Conservation (phyloP, 1,140 invertebrate genomes). For the Lucilia sericata region DNA sequence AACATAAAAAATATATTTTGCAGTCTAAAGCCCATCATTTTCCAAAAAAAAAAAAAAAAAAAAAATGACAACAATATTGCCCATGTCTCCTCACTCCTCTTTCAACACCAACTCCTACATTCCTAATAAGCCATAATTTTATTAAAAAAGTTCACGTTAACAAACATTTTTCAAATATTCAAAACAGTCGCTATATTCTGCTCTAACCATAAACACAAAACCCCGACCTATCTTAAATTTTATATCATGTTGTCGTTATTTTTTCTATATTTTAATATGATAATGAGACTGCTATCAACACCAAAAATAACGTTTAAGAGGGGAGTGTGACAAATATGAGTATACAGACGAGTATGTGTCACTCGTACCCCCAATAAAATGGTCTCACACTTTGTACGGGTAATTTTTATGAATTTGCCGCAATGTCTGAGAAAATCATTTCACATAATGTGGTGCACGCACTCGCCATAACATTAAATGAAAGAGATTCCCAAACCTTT, state of each 20-base stretch:
- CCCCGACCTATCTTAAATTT: slow-evolving; percentile 23
- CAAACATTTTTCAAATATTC: slow-evolving; percentile 43
- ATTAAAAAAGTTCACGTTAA: slow-evolving; percentile 41
- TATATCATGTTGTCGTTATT: not conserved
- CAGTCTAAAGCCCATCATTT: not conserved
- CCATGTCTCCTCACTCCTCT: not conserved
- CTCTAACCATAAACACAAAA: not conserved
- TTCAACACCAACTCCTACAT: not conserved
- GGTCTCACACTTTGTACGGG: not conserved
- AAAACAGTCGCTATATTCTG: not conserved
- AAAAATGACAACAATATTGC: slow-evolving; percentile 10
- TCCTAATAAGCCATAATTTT: slow-evolving; percentile 35
- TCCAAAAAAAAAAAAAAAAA: not conserved
- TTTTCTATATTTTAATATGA: slow-evolving; percentile 11
- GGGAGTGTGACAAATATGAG: too few species aligned
- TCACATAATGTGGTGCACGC: not conserved
- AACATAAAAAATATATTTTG: too few species aligned
- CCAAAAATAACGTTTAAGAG: not conserved
- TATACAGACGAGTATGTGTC: not conserved
- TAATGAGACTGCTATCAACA: slow-evolving; percentile 43
- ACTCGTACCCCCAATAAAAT: not conserved
- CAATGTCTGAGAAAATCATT: not conserved
- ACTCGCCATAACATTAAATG: not conserved
- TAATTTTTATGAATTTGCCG: slow-evolving; percentile 21
- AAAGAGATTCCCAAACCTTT: not conserved